Conservation (phyloP, 2,888 invertebrate species). For the Diogma glabrata region DNA sequence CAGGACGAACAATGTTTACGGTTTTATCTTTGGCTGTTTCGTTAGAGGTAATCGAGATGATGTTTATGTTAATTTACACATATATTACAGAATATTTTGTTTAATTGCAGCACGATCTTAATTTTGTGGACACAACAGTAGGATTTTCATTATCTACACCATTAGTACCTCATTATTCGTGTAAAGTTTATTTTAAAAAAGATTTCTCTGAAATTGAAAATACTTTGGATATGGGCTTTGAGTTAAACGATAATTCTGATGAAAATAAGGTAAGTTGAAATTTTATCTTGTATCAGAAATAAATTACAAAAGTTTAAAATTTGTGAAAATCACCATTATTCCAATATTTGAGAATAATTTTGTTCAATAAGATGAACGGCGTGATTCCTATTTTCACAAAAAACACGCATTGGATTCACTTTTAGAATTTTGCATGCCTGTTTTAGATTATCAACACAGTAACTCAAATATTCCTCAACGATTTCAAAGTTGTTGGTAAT, state of each 20-base stretch:
- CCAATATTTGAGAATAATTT: too few species aligned
- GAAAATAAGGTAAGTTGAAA: conserved; percentile 41
- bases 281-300: too few species aligned
- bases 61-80: background rate
- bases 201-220: conserved; percentile 56
- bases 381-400: too few species aligned
- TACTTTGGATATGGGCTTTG: conserved; percentile 48
- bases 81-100: background rate
- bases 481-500: too few species aligned
- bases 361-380: too few species aligned
- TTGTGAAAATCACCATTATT: too few species aligned
- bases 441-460: too few species aligned
- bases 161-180: conserved; percentile 50
- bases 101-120: conserved; percentile 44
- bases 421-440: too few species aligned
- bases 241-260: conserved; percentile 43
- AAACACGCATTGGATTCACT: too few species aligned
- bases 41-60: conserved; percentile 38
- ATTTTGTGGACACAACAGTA: conserved; percentile 49
- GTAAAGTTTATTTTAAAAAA: conserved; percentile 52
- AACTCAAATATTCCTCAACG: too few species aligned
- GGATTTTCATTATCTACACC: conserved; percentile 51
- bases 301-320: too few species aligned
- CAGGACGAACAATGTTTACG: conserved; percentile 39
- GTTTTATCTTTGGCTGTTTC: conserved; percentile 40